Base-by-base conservation (phyloP, 1,140 invertebrate genomes). In the Pseudomyrmex flavicornis region DNA sequence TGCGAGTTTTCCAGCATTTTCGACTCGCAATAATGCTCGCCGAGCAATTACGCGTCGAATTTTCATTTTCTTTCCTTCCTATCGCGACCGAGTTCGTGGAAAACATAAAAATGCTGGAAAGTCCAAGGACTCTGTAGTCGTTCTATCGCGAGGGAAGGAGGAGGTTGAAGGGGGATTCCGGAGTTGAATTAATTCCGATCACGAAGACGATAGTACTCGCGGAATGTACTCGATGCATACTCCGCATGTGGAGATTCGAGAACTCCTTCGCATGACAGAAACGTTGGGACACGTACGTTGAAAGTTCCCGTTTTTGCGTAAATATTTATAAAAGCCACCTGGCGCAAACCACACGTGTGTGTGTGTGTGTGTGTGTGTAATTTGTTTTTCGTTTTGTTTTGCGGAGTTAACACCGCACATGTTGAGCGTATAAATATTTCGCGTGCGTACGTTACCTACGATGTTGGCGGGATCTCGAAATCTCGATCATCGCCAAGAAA, bases 171-270 rank as follows among this genome's bases (percentile, higher is more conserved):
- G 62, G 17, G 17, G 4, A 68, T 35, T 17, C 9, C 52, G 15
- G 10, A 48, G 52, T 58, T 74, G 63, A 68, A 84, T 84, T 79
- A 79, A 84, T 84, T 84, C 75, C 65, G 65, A 77, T 84, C 83
- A 80, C 75, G 83, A n/a, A 79, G 58, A 44, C 56, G 54, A 46
- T 22, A 54, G 35, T 50, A 12, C 58, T 79, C 52, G 48, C 65
- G 26, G 74, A 69, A 77, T 69, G 63, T 79, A 50, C 68, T 48
- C 79, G 48, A 20, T 17, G 20, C 26, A 68, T 12, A 17, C 48
- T 35, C 35, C 35, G 22, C 13, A 26, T 22, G 12, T 2, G 46
- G 1, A 17, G 22, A 58, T 83, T 26, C 52, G 50, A 13, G 22
- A 17, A 44, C 74, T 69, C 22, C 56, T 73, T 74, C 48, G 56